Base-by-base conservation (phyloP, 1,140 invertebrate genomes). In the Parapsyche elsis region DNA sequence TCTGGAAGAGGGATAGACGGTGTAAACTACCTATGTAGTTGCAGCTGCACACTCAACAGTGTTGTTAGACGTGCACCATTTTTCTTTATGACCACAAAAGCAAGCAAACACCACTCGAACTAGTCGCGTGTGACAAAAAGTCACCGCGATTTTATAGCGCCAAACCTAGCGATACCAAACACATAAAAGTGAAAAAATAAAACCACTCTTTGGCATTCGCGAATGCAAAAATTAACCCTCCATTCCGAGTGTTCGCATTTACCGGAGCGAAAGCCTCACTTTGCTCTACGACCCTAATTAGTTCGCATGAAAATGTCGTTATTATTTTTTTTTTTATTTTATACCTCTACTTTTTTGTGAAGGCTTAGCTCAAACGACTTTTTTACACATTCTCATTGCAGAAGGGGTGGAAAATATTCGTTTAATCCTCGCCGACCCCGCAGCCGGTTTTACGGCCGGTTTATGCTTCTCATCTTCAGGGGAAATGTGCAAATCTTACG, bases 401-500 rank as follows among this genome's bases (percentile, higher is more conserved):
- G 5, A 45, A 23, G 16, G 24, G n/a, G 24, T 38, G 26, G 53
- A 64, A 77, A 67, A 77, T 77, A 57, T 64, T 30, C 24, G 45
- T 26, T 77, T 61, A 77, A 77, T 61, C 75, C 75, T 77, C 59
- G 44, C 44, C 10, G 45, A 26, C 10, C n/a, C 23, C 46, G 30
- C 23, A 77, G 21, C 57, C 49, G 49, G 75, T 24, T 77, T 77
- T 77, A 77, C 59, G 59, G 49, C 75, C 75, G 75, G 12, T 77
- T 77, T 77, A 77, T 64, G 75, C 26, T 59, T 53, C 57, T 59
- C 74, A 75, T 75, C 71, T 75, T 76, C 74, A 59, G 57, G 26
- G 44, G n/a, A 59, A 77, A 77, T 75, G 75, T 64, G 75, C 57
- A 77, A 77, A 77, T 77, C 75, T 77, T 76, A 61, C 49, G 74